A percentile compares a stretch with the other conserved stretches of the same genome.
Conservation (phyloP, 2,888 invertebrate species). For the Caenorhabditis sp. region DNA sequence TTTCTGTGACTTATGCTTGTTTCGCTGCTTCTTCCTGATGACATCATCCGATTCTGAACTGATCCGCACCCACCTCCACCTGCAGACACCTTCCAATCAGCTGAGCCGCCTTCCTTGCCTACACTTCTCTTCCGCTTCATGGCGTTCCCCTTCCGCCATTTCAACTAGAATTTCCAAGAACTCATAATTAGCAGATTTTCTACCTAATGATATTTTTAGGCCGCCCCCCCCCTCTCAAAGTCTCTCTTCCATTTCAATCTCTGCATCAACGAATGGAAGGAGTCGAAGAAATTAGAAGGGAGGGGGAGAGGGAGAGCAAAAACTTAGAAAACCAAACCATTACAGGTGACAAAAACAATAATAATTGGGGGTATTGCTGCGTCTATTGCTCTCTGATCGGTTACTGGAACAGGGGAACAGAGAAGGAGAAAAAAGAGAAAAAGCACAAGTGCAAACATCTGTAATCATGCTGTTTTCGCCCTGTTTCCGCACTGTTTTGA, state of each 20-base stretch:
- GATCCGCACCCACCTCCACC: slow-evolving; percentile 8
- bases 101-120: background rate
- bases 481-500: slow-evolving; percentile 11
- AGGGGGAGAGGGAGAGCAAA: too few relatives aligned
- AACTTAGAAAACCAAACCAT: slow-evolving; percentile 12
- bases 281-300: too few relatives aligned
- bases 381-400: slow-evolving; percentile 8
- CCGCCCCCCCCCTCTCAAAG: background rate
- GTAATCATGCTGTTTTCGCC: background rate
- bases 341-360: background rate
- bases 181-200: background rate
- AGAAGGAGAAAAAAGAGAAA: background rate
- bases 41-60: background rate
- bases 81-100: background rate
- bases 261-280: too few relatives aligned
- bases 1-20: too few relatives aligned
- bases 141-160: background rate
- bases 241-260: background rate
- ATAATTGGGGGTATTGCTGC: slow-evolving; percentile 1
- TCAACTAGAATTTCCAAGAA: too few relatives aligned
- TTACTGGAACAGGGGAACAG: slow-evolving; percentile 10
- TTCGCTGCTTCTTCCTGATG: background rate
- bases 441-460: slow-evolving; percentile 43
- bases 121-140: background rate
- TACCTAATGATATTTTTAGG: background rate